Percentiles rank a stretch among this genome's conserved stretches.
These are phyloP conservation scores for Dendronephthya gigantea DNA, from an alignment of 64 coral and sea anemone genomes.

Conservation along the genomic window DNA sequence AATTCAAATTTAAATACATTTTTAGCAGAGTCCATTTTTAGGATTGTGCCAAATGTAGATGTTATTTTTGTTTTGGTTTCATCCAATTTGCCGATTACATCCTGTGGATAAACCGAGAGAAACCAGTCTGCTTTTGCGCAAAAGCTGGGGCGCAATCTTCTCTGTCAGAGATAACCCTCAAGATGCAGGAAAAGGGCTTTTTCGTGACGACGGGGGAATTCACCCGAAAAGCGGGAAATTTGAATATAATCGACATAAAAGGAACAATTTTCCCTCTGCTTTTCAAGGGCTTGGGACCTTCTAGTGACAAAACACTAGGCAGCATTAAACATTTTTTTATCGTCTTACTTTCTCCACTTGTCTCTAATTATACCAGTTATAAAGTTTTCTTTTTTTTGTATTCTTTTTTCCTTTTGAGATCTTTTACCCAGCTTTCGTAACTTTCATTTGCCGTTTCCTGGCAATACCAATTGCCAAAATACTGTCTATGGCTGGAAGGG, in stretches of 20 bases:
- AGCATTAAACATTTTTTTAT: not conserved
- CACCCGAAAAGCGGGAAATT: no score
- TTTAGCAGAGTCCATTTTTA: slow-evolving; percentile 53
- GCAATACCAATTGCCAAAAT: slow-evolving; percentile 38
- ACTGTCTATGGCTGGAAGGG: slow-evolving; percentile 18
- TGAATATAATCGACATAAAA: not conserved
- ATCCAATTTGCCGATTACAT: not conserved
- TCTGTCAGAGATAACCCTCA: not conserved
- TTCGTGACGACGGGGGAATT: no score
- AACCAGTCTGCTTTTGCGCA: not conserved
- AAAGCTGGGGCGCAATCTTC: not conserved
- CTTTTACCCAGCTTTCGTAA: slow-evolving; percentile 12
- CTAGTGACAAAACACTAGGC: not conserved
- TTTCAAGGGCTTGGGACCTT: slow-evolving; percentile 21
- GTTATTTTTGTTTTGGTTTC: slow-evolving; percentile 13
- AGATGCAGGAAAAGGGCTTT: not conserved
- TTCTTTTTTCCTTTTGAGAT: slow-evolving; percentile 20
- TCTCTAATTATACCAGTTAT: no score
- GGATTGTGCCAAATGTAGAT: slow-evolving; percentile 18
- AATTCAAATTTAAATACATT: slow-evolving; percentile 17
- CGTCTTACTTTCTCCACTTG: no score
- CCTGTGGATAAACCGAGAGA: not conserved
- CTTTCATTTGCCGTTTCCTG: not conserved
- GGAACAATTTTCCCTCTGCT: slow-evolving; percentile 19
- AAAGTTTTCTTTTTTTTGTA: slow-evolving; percentile 10